Conservation (phyloP, 1,140 invertebrate genomes). For the Thalassaphorura encarpata region DNA sequence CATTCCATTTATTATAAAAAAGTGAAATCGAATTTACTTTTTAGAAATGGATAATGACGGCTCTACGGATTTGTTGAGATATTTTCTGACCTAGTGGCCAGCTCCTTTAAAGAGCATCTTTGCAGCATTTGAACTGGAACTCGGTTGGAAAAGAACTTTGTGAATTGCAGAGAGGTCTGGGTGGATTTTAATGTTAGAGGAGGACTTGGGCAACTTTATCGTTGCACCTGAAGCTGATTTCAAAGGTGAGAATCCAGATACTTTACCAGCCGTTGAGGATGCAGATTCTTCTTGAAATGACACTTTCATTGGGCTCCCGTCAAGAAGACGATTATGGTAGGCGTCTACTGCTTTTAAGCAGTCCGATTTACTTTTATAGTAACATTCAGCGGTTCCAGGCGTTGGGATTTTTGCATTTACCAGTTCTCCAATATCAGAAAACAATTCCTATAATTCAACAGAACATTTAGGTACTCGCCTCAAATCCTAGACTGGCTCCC, state of each 20-base stretch:
- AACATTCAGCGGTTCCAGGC: slow-evolving; percentile 41
- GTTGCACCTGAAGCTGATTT: slow-evolving; percentile 29
- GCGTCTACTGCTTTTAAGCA: slow-evolving; percentile 42
- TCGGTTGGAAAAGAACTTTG: slow-evolving; percentile 33
- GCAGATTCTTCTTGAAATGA: slow-evolving; percentile 5
- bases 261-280: not conserved
- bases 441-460: slow-evolving; percentile 47
- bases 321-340: slow-evolving; percentile 40
- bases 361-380: slow-evolving; percentile 41
- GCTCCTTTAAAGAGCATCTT: slow-evolving; percentile 27
- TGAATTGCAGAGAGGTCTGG: slow-evolving; percentile 33
- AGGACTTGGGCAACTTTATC: slow-evolving; percentile 26
- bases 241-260: not conserved
- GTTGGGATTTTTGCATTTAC: slow-evolving; percentile 39
- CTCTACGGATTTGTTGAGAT: too few species aligned
- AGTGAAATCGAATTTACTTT: too few species aligned
- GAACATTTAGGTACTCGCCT: too few species aligned
- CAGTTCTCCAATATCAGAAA: slow-evolving; percentile 45
- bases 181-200: slow-evolving; percentile 25
- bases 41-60: too few species aligned
- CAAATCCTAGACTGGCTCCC: not conserved
- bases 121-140: slow-evolving; percentile 24
- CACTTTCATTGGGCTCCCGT: slow-evolving; percentile 26
- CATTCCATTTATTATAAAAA: too few species aligned
- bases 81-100: slow-evolving; percentile 1